A percentile compares a stretch with the other conserved stretches of the same genome.
These are phyloP conservation scores for Gallirallus australis DNA, from an alignment of 2,797 vertebrate genomes.

Conservation along the genomic window DNA sequence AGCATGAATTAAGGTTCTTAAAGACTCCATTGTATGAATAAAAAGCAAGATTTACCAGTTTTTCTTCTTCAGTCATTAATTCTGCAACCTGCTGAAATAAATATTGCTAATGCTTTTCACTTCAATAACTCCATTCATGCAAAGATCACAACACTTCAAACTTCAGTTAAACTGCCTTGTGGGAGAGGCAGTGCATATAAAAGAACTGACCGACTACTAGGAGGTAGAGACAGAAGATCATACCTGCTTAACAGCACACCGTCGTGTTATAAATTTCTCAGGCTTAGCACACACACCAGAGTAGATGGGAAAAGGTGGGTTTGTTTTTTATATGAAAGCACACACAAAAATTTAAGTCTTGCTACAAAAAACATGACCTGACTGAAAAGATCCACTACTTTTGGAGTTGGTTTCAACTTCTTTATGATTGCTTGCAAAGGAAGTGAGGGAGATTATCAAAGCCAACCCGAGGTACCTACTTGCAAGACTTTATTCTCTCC, in stretches of 20 bases:
- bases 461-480: not conserved
- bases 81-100: not conserved
- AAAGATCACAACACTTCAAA: slow-evolving; percentile 24
- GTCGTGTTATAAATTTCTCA: not conserved
- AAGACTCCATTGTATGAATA: not conserved
- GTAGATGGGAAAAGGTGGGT: not conserved
- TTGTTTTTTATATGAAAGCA: not conserved
- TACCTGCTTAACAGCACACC: not conserved
- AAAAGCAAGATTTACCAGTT: slow-evolving; percentile 45
- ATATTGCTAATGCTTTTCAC: slow-evolving; percentile 31
- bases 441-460: not conserved
- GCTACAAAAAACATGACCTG: not conserved
- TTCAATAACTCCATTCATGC: slow-evolving; percentile 48
- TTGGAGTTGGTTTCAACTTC: not conserved
- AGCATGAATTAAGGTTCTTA: not conserved
- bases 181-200: not conserved
- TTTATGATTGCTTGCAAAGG: not conserved
- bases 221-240: not conserved
- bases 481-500: not conserved
- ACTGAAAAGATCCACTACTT: not conserved
- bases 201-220: not conserved
- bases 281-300: not conserved
- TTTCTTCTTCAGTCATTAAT: slow-evolving; percentile 23
- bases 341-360: not conserved
- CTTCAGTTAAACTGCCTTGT: slow-evolving; percentile 18